Base-by-base conservation (phyloP, 2,113 vertebrate species). In the Hippocampus mohnikei region DNA sequence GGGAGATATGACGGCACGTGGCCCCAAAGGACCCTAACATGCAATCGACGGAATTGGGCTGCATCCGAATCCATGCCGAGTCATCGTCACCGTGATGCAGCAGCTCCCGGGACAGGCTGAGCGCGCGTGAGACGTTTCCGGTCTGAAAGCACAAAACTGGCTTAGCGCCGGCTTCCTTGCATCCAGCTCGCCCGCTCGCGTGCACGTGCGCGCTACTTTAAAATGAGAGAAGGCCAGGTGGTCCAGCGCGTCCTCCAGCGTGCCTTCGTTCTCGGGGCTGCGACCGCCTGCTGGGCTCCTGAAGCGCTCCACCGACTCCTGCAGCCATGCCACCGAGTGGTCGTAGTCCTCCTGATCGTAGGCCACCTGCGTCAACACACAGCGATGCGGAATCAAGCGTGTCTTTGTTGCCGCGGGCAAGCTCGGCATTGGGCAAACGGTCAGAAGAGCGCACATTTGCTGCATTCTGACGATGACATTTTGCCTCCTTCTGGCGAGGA, bases 181-280 rank as follows among this genome's bases (percentile, higher is more conserved):
- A 25, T 60, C 27, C 50, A 4, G 29, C 29, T 53, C 2, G n/a
- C 5, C 44, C 33, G 23, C 68, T 25, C 63, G 7, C 52, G 23
- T 62, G 21, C 61, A 6, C 21, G 44, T 4, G 37, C 21, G 62
- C 2, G 7, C 5, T 72, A 89, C 89, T 76, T 95, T 96, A 81
- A 95, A 98, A 85, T 95, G 95, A 77, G 96, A 95, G 75, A 97
- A 98, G 16, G 96, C 96, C 27, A 98, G 85, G 61, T 98, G 93
- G 78, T 98, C 96, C 81, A 98, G 90, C 27, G 95, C 95, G 1
- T 95, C 95, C 73, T 95, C 93, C 11, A 97, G 83, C 68, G 92
- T 95, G 18, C 94, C 95, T 63, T 93, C 79, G 41, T 96, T 93
- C 79, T 97, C 96, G 0, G 87, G 93, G 20, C 91, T 94, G 95